phyloP scores from a whole-genome alignment of 2,113 vertebrate species.

The Ceratotherium simum region DNA sequence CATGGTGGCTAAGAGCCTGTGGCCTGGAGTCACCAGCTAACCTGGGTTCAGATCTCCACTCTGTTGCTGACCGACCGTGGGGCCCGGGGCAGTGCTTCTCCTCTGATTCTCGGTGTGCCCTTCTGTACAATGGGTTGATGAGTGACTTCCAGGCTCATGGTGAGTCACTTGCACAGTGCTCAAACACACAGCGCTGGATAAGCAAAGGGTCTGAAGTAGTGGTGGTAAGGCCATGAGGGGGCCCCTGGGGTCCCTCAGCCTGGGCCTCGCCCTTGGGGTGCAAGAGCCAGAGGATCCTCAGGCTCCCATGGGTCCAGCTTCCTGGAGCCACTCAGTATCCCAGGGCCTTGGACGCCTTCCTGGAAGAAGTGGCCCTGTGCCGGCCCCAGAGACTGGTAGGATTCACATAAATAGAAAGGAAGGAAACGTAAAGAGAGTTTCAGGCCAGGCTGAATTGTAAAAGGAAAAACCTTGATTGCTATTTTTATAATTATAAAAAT shows the following conservation, averaged over 20 bases:
- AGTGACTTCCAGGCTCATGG: neutral
- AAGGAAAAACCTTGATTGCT: neutral
- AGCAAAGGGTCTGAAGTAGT: accelerated
- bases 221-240: too few species aligned
- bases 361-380: neutral
- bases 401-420: neutral
- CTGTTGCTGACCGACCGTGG: accelerated
- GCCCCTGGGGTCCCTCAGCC: neutral
- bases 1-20: neutral
- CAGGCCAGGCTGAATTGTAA: neutral
- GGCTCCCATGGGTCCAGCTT: neutral
- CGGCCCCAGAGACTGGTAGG: neutral
- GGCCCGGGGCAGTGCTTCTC: neutral
- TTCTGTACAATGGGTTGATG: neutral
- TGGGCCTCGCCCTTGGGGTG: too few species aligned
- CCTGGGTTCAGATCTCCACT: neutral
- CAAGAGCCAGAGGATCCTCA: too few species aligned
- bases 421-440: neutral
- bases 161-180: neutral
- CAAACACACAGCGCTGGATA: accelerated
- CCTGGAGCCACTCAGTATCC: neutral
- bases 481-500: neutral
- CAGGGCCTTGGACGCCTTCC: neutral
- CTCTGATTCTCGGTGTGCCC: neutral
- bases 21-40: neutral